Evolutionary conservation across 1,140 invertebrate genomes (phyloP).

Genomic region (Heliconius hewitsoni): DNA sequence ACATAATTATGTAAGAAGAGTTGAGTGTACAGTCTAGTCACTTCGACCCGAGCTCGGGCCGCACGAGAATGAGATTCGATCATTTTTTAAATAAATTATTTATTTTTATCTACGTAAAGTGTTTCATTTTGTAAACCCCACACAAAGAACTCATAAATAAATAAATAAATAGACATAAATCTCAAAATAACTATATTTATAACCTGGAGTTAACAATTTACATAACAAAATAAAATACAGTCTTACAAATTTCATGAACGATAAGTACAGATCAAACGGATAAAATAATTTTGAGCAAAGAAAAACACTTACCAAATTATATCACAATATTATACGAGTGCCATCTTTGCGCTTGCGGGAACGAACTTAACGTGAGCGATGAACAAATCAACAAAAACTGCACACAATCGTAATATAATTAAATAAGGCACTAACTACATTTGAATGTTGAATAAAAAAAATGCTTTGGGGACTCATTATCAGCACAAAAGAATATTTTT

Average conservation of each 20-base stretch:
- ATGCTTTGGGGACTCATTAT: constrained; percentile 33
- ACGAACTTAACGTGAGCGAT: background rate
- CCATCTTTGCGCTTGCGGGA: constrained; percentile 37
- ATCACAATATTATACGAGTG: constrained; percentile 66
- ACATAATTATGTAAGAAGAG: constrained; percentile 69
- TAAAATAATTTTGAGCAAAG: constrained; percentile 75
- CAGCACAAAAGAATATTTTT: constrained; percentile 19
- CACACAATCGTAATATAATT: constrained; percentile 34
- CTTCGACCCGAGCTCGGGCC: constrained; percentile 75
- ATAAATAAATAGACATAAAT: constrained; percentile 55
- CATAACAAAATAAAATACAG: constrained; percentile 80
- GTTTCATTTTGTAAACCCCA: constrained; percentile 52
- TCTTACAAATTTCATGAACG: constrained; percentile 79
- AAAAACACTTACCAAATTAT: constrained; percentile 65
- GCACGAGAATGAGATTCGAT: constrained; percentile 66
- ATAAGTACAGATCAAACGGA: constrained; percentile 75
- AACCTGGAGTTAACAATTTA: constrained; percentile 77
- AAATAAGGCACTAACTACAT: constrained; percentile 55
- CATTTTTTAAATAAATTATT: constrained; percentile 74
- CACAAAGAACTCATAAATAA: constrained; percentile 30
- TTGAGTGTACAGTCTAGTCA: constrained; percentile 81
- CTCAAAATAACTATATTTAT: constrained; percentile 80
- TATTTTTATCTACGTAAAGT: constrained; percentile 65
- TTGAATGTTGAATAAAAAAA: constrained; percentile 36
- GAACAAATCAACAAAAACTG: constrained; percentile 30